Evolutionary conservation across 2,113 vertebrate species (phyloP).

Genomic region (Tenrec ecaudatus): DNA sequence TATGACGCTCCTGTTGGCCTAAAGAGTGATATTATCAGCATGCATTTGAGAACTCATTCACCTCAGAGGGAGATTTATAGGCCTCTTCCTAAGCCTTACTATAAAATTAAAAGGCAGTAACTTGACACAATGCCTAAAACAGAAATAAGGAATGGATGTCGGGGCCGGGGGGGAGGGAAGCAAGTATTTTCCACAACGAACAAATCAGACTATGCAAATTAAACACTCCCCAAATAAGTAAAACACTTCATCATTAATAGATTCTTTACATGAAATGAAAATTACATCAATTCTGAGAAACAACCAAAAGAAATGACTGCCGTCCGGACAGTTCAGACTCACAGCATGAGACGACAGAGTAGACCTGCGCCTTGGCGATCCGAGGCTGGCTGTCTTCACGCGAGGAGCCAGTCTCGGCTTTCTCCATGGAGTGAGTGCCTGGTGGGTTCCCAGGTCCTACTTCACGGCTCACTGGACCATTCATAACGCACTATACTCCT

Average conservation of each 20-base stretch:
- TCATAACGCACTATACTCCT: too few relatives aligned
- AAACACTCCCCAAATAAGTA: conserved; percentile 6
- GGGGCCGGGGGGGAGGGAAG: background rate
- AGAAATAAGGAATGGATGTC: conserved; percentile 15
- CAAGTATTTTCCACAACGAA: background rate
- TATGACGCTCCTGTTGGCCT: background rate
- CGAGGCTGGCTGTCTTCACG: too few relatives aligned
- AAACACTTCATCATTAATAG: conserved; percentile 7
- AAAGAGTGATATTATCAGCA: background rate
- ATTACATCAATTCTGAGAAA: background rate
- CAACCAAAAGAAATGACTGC: too few relatives aligned
- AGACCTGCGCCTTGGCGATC: too few relatives aligned
- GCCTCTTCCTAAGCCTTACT: background rate
- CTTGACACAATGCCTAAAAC: conserved; percentile 35
- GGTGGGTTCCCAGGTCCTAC: too few relatives aligned
- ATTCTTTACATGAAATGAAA: conserved; percentile 6
- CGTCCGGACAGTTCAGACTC: too few relatives aligned
- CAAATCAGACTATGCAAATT: background rate
- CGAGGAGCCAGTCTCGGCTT: too few relatives aligned
- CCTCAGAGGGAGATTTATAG: background rate
- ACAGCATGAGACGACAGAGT: too few relatives aligned
- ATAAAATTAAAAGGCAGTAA: conserved; percentile 41
- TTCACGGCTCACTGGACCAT: too few relatives aligned
- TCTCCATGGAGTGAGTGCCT: too few relatives aligned
- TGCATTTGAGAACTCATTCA: conserved; percentile 30